Evolutionary conservation across 1,140 invertebrate genomes (phyloP), one percentile per base, ranked within the genome.

Genomic region (Hylyphantes graminicola): DNA sequence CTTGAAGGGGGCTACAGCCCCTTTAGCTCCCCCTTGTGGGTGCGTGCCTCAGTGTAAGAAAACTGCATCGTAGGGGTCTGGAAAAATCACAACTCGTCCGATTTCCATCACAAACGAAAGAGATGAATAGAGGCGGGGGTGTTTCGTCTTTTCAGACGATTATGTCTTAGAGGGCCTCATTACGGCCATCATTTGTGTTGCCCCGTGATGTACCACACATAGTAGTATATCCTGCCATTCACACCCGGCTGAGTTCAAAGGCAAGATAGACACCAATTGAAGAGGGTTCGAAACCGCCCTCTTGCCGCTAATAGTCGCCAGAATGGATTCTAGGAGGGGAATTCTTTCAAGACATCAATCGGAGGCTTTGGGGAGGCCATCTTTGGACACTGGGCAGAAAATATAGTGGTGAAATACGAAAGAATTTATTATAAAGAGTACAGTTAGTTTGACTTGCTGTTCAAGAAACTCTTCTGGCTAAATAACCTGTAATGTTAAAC

Each of bases 181-280:
- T 61, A 61, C 55, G 61, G 17, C 74, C n/a, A 61, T 78, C 63
- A 78, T 78, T 67, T 67, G 19, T 12, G 76, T n/a, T n/a, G n/a
- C 57, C 76, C 65, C 67, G 65, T 78, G 76, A 67, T 11, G 50
- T 64, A 50, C 35, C 35, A 1, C 35, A 35, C 35, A 35, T 1
- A 35, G 35, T 35, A n/a, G n/a, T 35, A 35, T 35, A 70, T 78
- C 76, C 76, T 55, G 61, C 53, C 35, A 67, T 78, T 78, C 76
- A 78, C 76, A 78, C 76, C 76, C 76, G 63, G 76, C 50, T 78
- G 76, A 53, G 48, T 78, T 51, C 74, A 76, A 76, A 76, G 74
- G 59, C 64, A 64, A 76, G 48, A 63, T 15, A 48, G 61, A 76
- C 74, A 64, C 48, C 48, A 19, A 76, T 19, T 17, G 17, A 21